Base-by-base conservation (phyloP, 2,888 invertebrate species). In the Apeira syringaria region DNA sequence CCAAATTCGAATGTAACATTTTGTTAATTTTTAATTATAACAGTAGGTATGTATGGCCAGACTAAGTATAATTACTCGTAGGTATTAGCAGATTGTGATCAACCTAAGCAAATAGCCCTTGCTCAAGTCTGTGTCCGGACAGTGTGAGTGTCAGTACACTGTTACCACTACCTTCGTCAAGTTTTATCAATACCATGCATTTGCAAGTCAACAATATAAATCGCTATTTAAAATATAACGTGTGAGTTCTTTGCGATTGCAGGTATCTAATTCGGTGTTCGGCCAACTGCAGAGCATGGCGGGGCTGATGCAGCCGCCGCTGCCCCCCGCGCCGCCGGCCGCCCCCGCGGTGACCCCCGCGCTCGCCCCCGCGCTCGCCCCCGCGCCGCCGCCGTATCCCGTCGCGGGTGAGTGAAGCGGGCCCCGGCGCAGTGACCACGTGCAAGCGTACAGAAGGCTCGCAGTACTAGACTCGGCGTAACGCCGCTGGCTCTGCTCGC, bases 401-500 rank as follows among this genome's bases (percentile, higher is more conserved):
- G 32, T 28, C 41, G 18, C 25, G 17, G 47, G 46, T 45, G 34
- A 50, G 49, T 29, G 38, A 12, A 8, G 18, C 15, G 7, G 28
- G 43, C 32, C 42, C 45, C 29, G 31, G 20, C 20, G 2, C 7
- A n/a, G n/a, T n/a, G n/a, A 7, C 20, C 20, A 7, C 20, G 5
- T 2, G 7, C 2, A n/a, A n/a, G n/a, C 1, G 7, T 7, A 5
- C 31, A 13, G 26, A 5, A 10, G 3, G 17, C 27, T 10, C 34
- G 41, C 34, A 29, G 35, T 29, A 27, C 20, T 43, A 35, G 32
- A 31, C 47, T 46, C 28, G 51, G 52, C 47, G 56, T 54, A 50
- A 53, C 50, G 59, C 57, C 59, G 56, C 53, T 49, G 60, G 57
- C 58, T 59, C 52, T 56, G 56, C 63, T 63, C 61, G 59, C 61